phyloP scores from a whole-genome alignment of 2,113 vertebrate genomes.

The Antechinus flavipes region DNA sequence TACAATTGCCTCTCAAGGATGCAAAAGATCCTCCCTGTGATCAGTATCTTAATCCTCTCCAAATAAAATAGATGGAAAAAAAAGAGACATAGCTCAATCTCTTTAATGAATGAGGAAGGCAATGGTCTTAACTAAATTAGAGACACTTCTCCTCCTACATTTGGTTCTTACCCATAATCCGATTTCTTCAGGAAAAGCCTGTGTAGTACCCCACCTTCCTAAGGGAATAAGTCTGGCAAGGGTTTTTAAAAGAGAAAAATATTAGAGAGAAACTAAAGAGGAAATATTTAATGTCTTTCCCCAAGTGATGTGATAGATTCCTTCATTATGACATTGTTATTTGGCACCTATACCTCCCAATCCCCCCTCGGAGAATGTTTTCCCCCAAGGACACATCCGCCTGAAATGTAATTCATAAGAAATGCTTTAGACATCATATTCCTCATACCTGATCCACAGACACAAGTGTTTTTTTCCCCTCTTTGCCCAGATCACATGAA shows the following conservation, averaged over 20 bases:
- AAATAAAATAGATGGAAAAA: neutral
- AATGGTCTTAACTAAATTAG: neutral
- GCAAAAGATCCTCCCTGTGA: neutral
- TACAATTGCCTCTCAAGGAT: neutral
- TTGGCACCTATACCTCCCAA: neutral
- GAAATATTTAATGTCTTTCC: neutral
- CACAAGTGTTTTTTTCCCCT: slow-evolving; percentile 1
- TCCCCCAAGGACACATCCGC: neutral
- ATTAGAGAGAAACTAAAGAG: neutral
- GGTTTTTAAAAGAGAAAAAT: neutral
- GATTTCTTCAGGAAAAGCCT: neutral
- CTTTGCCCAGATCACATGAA: slow-evolving; percentile 16
- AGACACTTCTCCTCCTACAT: neutral
- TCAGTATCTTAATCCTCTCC: neutral
- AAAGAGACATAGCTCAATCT: neutral
- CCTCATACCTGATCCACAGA: neutral
- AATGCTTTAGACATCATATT: neutral
- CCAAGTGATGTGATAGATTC: neutral
- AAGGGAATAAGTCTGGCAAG: neutral
- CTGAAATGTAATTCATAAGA: neutral
- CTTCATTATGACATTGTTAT: neutral
- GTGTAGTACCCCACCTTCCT: neutral
- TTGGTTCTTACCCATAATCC: neutral
- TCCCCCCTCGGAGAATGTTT: neutral
- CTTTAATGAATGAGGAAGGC: neutral